Percentiles rank a stretch among this genome's conserved stretches.
Conservation (phyloP, 2,113 vertebrate species). For the Coreoperca whiteheadi region DNA sequence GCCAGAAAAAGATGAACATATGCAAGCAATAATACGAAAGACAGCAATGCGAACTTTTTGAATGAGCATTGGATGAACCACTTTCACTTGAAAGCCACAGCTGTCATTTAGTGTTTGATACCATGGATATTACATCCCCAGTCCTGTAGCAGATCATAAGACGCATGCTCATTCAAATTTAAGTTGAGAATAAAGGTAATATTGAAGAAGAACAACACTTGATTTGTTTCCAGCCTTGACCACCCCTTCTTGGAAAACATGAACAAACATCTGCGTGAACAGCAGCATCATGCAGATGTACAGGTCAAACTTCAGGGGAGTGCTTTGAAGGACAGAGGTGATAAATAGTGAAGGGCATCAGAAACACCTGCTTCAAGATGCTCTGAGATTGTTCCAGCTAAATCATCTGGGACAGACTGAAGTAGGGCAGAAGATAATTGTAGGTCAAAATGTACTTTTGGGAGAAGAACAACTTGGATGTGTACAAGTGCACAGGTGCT, state of each 20-base stretch:
- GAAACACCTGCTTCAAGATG: constrained; percentile 52
- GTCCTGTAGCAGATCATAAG: not conserved
- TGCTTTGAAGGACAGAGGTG: constrained; percentile 26
- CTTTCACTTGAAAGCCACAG: not conserved
- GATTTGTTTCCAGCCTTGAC: not conserved
- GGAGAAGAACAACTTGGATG: constrained; percentile 29
- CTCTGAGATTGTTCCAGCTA: constrained; percentile 8
- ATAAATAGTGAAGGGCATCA: constrained; percentile 51
- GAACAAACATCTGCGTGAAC: not conserved
- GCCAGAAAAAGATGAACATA: not conserved
- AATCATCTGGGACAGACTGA: constrained; percentile 33
- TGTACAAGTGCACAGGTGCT: constrained; percentile 17
- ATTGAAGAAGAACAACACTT: not conserved
- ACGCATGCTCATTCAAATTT: not conserved
- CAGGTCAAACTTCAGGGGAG: constrained; percentile 17
- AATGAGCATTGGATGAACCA: not conserved
- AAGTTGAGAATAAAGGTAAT: not conserved
- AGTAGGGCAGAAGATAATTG: constrained; percentile 59
- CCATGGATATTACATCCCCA: not conserved
- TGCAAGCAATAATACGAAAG: not conserved
- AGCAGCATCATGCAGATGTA: constrained; percentile 10
- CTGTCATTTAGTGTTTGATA: not conserved
- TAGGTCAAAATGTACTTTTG: constrained; percentile 56
- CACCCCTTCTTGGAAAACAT: not conserved
- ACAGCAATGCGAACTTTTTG: not conserved